Evolutionary conservation across 2,888 invertebrate species (phyloP), one percentile per base, ranked within the genome.

Genomic region (Mechanitis mazaeus): DNA sequence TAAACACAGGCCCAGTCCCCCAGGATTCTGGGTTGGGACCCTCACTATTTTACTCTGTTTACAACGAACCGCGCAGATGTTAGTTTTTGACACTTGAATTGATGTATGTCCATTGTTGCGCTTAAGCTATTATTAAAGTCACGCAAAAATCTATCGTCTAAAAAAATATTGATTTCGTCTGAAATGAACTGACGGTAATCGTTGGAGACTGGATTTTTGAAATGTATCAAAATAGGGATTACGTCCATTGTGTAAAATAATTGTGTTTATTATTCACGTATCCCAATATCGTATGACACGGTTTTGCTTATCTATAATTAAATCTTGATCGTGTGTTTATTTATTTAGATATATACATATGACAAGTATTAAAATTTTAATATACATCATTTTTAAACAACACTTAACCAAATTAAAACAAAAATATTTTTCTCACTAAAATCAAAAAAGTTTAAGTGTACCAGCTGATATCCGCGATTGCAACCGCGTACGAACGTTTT

Each of bases 181-280:
- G 78, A 78, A 83, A 83, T 79, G 76, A 83, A 84, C 79, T 77
- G 78, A 74, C 71, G 70, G 74, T 77, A 77, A 78, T 76, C 73
- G 74, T 73, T 73, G 73, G 70, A 68, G 80, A 81, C 75, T 80
- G 76, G 76, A 78, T 82, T 82, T 79, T 78, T 70, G 73, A 72
- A 74, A 78, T 78, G 76, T 84, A 76, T 72, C 74, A 76, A 81
- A 86, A 87, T 85, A 78, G 80, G 80, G 87, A 87, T 87, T 87
- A 86, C 76, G 77, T 81, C 66, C 80, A 80, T 90, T 88, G 87
- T 89, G 73, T 74, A 76, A 75, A 72, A 79, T 88, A 84, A 90
- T 90, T 87, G 87, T 90, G 85, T 89, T 88, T 90, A 90, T 87
- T 89, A 89, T 88, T 88, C 89, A 85, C 86, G 87, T 89, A 86